A percentile compares a stretch with the other conserved stretches of the same genome.
phyloP scores from a whole-genome alignment of 2,888 invertebrate genomes.

The Parnassius smintheus region DNA sequence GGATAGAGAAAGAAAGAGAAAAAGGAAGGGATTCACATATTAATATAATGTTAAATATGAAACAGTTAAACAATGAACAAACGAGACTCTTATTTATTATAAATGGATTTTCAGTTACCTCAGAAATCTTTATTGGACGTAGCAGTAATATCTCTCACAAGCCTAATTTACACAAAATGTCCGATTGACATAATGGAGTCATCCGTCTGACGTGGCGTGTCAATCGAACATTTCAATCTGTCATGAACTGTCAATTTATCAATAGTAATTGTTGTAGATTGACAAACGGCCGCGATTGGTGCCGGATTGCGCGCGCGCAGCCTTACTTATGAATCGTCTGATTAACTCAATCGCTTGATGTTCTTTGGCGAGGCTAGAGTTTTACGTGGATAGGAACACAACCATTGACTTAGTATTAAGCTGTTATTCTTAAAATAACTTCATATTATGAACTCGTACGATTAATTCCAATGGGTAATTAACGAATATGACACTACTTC shows the following conservation, averaged over 20 bases:
- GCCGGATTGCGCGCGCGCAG: slow-evolving; percentile 45
- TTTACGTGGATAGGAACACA: slow-evolving; percentile 7
- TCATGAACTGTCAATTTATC: slow-evolving; percentile 50
- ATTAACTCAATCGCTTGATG: slow-evolving; percentile 33
- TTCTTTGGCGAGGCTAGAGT: slow-evolving; percentile 3
- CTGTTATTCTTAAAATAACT: too few species aligned
- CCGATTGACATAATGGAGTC: slow-evolving; percentile 33
- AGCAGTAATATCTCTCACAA: not conserved
- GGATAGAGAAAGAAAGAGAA: too few species aligned
- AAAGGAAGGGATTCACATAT: too few species aligned
- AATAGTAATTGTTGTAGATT: slow-evolving; percentile 45
- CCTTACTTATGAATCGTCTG: slow-evolving; percentile 49
- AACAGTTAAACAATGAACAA: too few species aligned
- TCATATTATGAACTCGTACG: too few species aligned
- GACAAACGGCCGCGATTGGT: slow-evolving; percentile 47
- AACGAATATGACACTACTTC: too few species aligned
- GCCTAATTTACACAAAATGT: slow-evolving; percentile 25
- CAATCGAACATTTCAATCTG: slow-evolving; percentile 48
- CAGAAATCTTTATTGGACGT: not conserved
- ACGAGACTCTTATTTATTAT: too few species aligned
- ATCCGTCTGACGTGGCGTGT: slow-evolving; percentile 36
- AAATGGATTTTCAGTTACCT: too few species aligned
- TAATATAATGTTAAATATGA: too few species aligned
- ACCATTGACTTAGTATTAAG: not conserved
- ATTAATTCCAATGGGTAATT: too few species aligned